Evolutionary conservation across 2,888 invertebrate species (phyloP).

Genomic region (Philereme transversata): DNA sequence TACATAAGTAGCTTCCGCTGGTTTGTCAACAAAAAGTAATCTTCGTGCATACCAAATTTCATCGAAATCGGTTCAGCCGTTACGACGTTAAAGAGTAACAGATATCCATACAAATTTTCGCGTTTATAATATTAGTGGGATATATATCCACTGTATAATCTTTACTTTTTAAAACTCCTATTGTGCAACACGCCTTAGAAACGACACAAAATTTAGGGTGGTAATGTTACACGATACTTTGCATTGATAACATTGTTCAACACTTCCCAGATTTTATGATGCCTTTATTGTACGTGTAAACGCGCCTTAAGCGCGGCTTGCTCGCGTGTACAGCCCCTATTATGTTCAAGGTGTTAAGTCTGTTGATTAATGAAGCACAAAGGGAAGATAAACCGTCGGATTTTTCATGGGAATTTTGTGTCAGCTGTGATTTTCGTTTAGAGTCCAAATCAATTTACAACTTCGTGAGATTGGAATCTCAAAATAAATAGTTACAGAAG

Average conservation of each 20-base stretch:
- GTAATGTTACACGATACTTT: slow-evolving; percentile 67
- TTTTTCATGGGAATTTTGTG: slow-evolving; percentile 19
- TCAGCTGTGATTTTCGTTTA: background rate
- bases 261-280: slow-evolving; percentile 68
- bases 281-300: slow-evolving; percentile 56
- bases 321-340: slow-evolving; percentile 34
- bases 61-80: too few relatives aligned
- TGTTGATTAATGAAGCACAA: slow-evolving; percentile 37
- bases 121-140: too few relatives aligned
- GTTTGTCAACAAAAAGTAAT: too few relatives aligned
- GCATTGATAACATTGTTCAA: slow-evolving; percentile 76
- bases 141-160: too few relatives aligned
- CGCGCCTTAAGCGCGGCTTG: slow-evolving; percentile 37
- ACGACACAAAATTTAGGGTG: slow-evolving; percentile 58
- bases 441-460: too few relatives aligned
- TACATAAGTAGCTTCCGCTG: too few relatives aligned
- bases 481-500: too few relatives aligned
- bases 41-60: too few relatives aligned
- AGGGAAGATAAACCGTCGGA: slow-evolving; percentile 35
- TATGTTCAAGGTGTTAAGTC: slow-evolving; percentile 38
- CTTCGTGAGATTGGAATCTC: too few relatives aligned
- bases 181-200: slow-evolving; percentile 42
- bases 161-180: slow-evolving; percentile 25
- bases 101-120: too few relatives aligned
- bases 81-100: too few relatives aligned